Evolutionary conservation across 2,888 invertebrate genomes (phyloP).

Genomic region (Gandaritis pyraliata): DNA sequence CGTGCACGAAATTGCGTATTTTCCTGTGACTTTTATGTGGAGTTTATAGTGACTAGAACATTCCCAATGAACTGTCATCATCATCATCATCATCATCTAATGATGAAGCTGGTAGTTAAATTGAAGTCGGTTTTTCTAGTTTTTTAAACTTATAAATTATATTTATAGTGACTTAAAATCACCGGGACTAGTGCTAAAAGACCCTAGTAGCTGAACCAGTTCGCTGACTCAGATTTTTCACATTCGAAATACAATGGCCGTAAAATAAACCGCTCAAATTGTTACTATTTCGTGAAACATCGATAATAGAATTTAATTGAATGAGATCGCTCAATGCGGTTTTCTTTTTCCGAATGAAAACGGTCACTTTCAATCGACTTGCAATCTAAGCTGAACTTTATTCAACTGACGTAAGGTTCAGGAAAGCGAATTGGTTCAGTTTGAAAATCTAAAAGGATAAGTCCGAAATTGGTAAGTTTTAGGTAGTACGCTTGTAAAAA

Average conservation of each 20-base stretch:
- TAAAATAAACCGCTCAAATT: slow-evolving; percentile 34
- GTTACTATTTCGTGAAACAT: slow-evolving; percentile 34
- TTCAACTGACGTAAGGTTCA: background rate
- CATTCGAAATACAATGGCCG: slow-evolving; percentile 27
- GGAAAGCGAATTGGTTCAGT: background rate
- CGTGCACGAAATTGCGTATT: too few relatives aligned
- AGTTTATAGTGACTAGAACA: too few relatives aligned
- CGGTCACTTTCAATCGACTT: background rate
- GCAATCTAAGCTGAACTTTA: slow-evolving; percentile 2
- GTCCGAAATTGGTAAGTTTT: background rate
- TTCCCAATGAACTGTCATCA: too few relatives aligned
- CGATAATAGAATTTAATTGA: slow-evolving; percentile 42
- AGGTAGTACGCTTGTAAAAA: background rate
- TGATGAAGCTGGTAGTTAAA: too few relatives aligned
- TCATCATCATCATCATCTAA: too few relatives aligned
- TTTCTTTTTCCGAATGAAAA: slow-evolving; percentile 25
- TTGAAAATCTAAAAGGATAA: background rate
- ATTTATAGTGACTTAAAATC: background rate
- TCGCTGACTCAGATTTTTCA: slow-evolving; percentile 21
- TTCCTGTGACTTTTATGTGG: too few relatives aligned
- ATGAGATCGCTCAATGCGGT: slow-evolving; percentile 39
- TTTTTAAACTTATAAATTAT: too few relatives aligned
- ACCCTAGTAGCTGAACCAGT: too few relatives aligned
- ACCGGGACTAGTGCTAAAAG: background rate
- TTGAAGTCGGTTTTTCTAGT: too few relatives aligned